Conservation (phyloP, 2,888 invertebrate species). For the Pandemis cinnamomeana region DNA sequence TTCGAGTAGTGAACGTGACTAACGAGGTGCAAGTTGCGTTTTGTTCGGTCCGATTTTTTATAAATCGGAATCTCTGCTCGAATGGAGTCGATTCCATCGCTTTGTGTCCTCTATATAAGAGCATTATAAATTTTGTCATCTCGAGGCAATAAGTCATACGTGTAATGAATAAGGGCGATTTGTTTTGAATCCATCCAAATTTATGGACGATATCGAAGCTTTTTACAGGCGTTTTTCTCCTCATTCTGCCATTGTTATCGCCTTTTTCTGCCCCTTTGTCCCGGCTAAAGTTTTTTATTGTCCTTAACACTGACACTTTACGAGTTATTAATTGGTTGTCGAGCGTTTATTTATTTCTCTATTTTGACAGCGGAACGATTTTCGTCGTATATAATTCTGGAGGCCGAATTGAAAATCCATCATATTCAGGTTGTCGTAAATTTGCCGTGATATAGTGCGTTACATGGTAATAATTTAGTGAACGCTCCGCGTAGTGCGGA, state of each 20-base stretch:
- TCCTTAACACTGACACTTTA: slow-evolving; percentile 82
- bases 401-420: slow-evolving; percentile 83
- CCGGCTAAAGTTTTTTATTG: slow-evolving; percentile 72
- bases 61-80: slow-evolving; percentile 56
- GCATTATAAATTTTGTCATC: slow-evolving; percentile 76
- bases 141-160: slow-evolving; percentile 80
- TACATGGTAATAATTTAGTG: slow-evolving; percentile 82
- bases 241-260: slow-evolving; percentile 78
- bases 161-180: slow-evolving; percentile 85
- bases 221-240: slow-evolving; percentile 81
- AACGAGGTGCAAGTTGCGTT: slow-evolving; percentile 71
- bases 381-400: slow-evolving; percentile 77
- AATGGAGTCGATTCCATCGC: slow-evolving; percentile 61
- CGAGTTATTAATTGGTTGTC: slow-evolving; percentile 85
- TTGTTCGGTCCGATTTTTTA: slow-evolving; percentile 66
- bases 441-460: slow-evolving; percentile 82
- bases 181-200: slow-evolving; percentile 83
- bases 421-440: slow-evolving; percentile 84
- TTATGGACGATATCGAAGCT: slow-evolving; percentile 80
- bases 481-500: slow-evolving; percentile 80
- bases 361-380: slow-evolving; percentile 81
- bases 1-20: slow-evolving; percentile 67
- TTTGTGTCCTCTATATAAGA: slow-evolving; percentile 75
- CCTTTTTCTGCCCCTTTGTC: slow-evolving; percentile 79
- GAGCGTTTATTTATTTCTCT: slow-evolving; percentile 83